Percentiles rank a stretch among this genome's conserved stretches.
phyloP scores from a whole-genome alignment of 1,140 invertebrate genomes.

The Anastrepha obliqua region DNA sequence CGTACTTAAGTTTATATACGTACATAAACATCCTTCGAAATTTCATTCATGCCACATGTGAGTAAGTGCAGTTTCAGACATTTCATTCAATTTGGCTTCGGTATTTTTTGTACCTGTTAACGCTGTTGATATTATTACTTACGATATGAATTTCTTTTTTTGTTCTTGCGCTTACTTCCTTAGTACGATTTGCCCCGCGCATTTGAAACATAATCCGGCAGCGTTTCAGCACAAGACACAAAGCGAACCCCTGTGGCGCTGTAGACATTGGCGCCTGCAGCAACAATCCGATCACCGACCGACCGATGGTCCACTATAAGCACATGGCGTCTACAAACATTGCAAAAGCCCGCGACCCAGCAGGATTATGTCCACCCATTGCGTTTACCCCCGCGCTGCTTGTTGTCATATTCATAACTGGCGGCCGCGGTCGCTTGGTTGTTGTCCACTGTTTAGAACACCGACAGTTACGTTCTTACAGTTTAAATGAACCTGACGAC shows the following conservation, averaged over 20 bases:
- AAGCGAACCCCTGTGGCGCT: slow-evolving; percentile 54
- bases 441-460: slow-evolving; percentile 16
- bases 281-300: slow-evolving; percentile 45
- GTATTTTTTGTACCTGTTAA: no score
- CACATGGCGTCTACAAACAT: background rate
- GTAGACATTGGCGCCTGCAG: slow-evolving; percentile 59
- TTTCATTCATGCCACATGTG: no score
- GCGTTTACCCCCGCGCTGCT: background rate
- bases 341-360: background rate
- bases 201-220: slow-evolving; percentile 35
- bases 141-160: background rate
- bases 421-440: background rate
- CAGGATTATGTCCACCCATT: background rate
- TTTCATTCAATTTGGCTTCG: background rate
- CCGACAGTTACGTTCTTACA: slow-evolving; percentile 52
- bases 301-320: background rate
- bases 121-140: background rate
- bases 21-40: no score
- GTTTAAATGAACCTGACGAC: slow-evolving; percentile 61
- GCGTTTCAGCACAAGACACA: background rate
- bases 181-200: no score
- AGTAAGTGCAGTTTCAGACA: no score
- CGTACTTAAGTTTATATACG: no score
- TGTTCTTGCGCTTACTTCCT: no score
- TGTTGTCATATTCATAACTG: slow-evolving; percentile 13